These are phyloP conservation scores for Percopsis transmontana DNA, from an alignment of 2,113 vertebrate species.

Conservation along the genomic window DNA sequence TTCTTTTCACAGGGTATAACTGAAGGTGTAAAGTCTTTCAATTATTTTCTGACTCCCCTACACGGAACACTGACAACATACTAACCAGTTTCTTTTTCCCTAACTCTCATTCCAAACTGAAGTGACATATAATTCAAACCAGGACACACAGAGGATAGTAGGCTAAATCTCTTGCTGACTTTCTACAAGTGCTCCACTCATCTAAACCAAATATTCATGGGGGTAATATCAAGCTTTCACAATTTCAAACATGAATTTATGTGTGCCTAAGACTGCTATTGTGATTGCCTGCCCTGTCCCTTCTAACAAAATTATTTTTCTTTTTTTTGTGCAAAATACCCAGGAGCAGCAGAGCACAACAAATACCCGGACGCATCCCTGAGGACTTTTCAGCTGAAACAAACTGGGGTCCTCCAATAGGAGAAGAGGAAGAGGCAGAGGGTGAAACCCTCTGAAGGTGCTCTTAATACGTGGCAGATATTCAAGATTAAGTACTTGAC, in stretches of 20 bases:
- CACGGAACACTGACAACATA: neutral
- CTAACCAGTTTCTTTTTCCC: neutral
- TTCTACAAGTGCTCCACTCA: conserved; percentile 3
- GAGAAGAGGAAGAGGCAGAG: conserved; percentile 31
- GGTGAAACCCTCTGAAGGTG: conserved; percentile 44
- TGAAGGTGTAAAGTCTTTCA: too few relatives aligned
- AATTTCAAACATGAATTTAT: conserved; percentile 9
- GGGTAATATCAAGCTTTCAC: conserved; percentile 1
- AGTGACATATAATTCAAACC: neutral
- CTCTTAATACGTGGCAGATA: conserved; percentile 74
- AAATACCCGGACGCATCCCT: conserved; percentile 36
- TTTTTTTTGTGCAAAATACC: conserved; percentile 20
- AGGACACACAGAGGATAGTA: neutral
- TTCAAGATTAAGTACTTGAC: conserved; percentile 77
- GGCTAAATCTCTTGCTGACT: neutral
- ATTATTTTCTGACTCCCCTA: too few relatives aligned
- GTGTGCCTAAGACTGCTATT: conserved; percentile 10
- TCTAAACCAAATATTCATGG: neutral
- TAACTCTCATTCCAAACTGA: conserved; percentile 2
- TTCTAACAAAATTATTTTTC: neutral
- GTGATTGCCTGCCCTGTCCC: neutral
- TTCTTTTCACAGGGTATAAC: too few relatives aligned
- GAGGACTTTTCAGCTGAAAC: conserved; percentile 37
- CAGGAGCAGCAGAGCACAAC: conserved; percentile 27
- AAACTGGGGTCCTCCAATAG: conserved; percentile 37